Conservation (phyloP, 2,113 vertebrate species). For the Ameiurus melas region DNA sequence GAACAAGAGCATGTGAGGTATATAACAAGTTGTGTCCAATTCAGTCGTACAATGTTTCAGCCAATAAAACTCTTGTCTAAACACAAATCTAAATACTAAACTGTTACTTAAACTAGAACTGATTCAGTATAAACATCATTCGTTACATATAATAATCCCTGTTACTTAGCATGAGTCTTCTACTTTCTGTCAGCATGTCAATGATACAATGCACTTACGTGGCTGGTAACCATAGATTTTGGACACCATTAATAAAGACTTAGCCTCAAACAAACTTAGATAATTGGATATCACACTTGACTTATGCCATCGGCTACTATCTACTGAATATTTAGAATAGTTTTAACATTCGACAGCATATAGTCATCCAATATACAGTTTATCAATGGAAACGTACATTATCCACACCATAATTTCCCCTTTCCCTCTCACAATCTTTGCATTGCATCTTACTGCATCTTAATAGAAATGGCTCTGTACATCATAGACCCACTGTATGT, state of each 20-base stretch:
- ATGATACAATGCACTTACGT: too few relatives aligned
- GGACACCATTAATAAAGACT: neutral
- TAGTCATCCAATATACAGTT: neutral
- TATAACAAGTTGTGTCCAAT: neutral
- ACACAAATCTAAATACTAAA: neutral
- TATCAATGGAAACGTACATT: neutral
- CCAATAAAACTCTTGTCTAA: neutral
- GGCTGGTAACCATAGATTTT: too few relatives aligned
- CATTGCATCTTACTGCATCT: neutral
- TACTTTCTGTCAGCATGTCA: too few relatives aligned
- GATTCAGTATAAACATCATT: neutral
- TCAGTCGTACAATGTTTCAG: neutral
- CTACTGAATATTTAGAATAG: too few relatives aligned
- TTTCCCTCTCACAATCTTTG: neutral
- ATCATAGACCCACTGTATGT: neutral
- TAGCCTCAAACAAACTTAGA: too few relatives aligned
- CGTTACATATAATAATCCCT: neutral
- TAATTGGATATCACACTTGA: too few relatives aligned
- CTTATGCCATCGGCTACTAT: too few relatives aligned
- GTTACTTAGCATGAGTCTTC: neutral
- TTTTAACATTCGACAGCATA: neutral
- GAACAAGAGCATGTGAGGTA: neutral
- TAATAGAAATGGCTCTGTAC: neutral
- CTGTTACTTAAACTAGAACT: neutral
- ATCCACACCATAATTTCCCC: neutral